These are phyloP conservation scores for Atherinosoma microstoma DNA, from an alignment of 2,797 vertebrate species.

Conservation along the genomic window DNA sequence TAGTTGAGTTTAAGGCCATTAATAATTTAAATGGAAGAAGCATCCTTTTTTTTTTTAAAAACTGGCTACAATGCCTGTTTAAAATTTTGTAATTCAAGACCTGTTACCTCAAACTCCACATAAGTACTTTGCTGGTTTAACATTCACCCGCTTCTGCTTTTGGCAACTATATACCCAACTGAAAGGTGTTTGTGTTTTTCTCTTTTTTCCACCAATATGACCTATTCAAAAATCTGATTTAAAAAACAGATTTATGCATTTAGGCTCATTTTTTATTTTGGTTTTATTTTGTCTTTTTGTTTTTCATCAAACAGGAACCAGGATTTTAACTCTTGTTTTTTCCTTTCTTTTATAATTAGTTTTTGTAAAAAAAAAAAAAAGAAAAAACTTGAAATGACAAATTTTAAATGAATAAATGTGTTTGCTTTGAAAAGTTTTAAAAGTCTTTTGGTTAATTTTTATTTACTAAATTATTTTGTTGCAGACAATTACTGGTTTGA, in stretches of 20 bases:
- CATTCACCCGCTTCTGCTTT: no score
- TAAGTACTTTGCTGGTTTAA: not conserved
- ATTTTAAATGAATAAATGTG: constrained; percentile 29
- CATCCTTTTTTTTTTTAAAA: not conserved
- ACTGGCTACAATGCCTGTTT: not conserved
- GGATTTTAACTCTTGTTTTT: no score
- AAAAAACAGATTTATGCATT: not conserved
- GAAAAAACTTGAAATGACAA: not conserved
- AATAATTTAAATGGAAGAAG: not conserved
- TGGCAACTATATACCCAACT: no score
- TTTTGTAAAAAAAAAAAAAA: no score
- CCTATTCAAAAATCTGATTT: not conserved
- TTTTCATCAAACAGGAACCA: no score
- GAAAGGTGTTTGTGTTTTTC: not conserved
- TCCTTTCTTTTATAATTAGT: no score
- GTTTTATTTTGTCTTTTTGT: not conserved
- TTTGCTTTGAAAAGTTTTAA: constrained; percentile 20
- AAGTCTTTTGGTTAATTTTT: not conserved
- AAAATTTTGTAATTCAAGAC: not conserved
- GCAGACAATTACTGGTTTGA: not conserved
- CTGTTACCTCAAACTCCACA: not conserved
- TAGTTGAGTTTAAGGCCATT: not conserved
- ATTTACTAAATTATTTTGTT: not conserved
- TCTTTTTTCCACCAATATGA: not conserved
- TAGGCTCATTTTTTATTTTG: not conserved